Evolutionary conservation across 2,888 invertebrate genomes (phyloP).

Genomic region (Meliscaeva auricollis): DNA sequence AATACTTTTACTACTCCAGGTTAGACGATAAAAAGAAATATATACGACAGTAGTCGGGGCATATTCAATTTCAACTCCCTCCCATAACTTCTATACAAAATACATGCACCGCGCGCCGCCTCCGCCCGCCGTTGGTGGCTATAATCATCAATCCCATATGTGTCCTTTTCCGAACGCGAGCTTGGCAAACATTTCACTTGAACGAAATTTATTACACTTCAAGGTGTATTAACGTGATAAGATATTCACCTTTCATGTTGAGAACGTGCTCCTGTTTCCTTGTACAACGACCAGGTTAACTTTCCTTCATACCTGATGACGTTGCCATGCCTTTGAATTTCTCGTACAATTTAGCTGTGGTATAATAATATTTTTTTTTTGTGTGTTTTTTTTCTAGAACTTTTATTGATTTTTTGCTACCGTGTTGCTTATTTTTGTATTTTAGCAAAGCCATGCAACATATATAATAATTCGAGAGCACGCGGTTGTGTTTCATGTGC

Average conservation of each 20-base stretch:
- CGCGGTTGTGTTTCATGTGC: conserved; percentile 51
- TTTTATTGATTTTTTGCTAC: conserved; percentile 62
- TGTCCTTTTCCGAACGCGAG: conserved; percentile 10
- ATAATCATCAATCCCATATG: conserved; percentile 40
- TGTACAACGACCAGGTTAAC: too few relatives aligned
- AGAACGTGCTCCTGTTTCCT: conserved; percentile 66
- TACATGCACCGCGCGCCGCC: too few relatives aligned
- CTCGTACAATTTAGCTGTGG: neutral
- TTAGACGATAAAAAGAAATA: too few relatives aligned
- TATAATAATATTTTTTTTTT: neutral
- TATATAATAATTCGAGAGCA: conserved; percentile 47
- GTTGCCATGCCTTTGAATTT: conserved; percentile 4
- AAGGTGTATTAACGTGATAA: conserved; percentile 75
- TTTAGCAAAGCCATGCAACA: conserved; percentile 3
- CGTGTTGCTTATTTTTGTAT: conserved; percentile 38
- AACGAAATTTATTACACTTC: conserved; percentile 74
- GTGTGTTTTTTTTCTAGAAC: neutral
- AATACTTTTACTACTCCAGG: too few relatives aligned
- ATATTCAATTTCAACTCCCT: too few relatives aligned
- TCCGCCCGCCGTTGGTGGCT: neutral
- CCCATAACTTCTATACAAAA: too few relatives aligned
- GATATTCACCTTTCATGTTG: conserved; percentile 74
- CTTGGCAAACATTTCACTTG: conserved; percentile 59
- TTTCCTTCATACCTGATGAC: neutral
- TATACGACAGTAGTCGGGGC: too few relatives aligned